phyloP scores from a whole-genome alignment of 2,888 invertebrate species.

The Stenolophus ochropezus region DNA sequence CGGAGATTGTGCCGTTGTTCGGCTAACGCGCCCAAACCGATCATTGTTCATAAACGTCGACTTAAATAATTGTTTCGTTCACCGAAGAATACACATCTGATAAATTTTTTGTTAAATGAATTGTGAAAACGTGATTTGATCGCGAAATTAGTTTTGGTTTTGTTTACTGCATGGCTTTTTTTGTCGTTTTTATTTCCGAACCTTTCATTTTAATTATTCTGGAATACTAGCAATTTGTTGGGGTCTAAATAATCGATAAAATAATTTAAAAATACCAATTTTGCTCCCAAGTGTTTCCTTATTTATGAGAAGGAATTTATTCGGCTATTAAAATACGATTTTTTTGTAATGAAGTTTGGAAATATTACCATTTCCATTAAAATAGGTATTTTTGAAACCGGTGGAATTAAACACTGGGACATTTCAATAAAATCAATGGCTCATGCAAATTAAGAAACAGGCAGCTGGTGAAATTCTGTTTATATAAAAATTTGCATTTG shows the following conservation, averaged over 20 bases:
- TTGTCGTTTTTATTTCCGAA: neutral
- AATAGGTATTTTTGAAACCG: constrained; percentile 22
- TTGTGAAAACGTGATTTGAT: constrained; percentile 27
- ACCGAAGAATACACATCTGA: neutral
- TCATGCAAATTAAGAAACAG: constrained; percentile 24
- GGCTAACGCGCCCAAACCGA: neutral
- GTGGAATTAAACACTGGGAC: constrained; percentile 6
- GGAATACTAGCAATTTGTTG: neutral
- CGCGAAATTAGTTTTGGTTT: constrained; percentile 28
- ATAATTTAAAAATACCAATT: neutral
- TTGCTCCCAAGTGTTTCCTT: neutral
- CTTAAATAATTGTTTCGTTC: constrained; percentile 41
- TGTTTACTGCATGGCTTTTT: neutral
- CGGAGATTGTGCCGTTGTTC: constrained; percentile 32
- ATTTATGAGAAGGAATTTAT: constrained; percentile 18
- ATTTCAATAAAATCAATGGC: constrained; percentile 33
- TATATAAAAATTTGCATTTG: constrained; percentile 22
- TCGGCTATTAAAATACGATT: constrained; percentile 20
- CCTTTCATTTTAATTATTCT: neutral
- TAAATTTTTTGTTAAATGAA: constrained; percentile 19
- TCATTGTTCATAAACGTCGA: constrained; percentile 27
- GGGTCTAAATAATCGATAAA: neutral
- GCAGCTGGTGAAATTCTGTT: constrained; percentile 30
- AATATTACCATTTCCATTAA: constrained; percentile 29
- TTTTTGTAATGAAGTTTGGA: constrained; percentile 9